Percentiles rank a stretch among this genome's conserved stretches.
Conservation (phyloP, 2,888 invertebrate genomes). For the Unio delphinus region DNA sequence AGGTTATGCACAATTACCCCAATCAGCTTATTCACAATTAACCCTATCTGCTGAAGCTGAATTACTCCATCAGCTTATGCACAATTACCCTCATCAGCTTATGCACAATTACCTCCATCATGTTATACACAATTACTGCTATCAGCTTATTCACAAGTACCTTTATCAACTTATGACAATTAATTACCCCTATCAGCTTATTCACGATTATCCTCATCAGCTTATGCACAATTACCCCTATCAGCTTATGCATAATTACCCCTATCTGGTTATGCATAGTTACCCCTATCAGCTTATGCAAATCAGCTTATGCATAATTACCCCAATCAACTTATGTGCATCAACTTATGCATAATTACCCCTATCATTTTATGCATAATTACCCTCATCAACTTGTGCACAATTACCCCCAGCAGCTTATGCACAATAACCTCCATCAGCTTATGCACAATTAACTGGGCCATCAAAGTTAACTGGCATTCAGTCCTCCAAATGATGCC, state of each 20-base stretch:
- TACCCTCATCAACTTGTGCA: too few relatives aligned
- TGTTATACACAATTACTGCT: not conserved
- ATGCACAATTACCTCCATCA: not conserved
- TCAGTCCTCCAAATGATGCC: too few relatives aligned
- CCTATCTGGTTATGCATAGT: not conserved
- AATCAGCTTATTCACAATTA: too few relatives aligned
- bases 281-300: not conserved
- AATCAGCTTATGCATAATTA: not conserved
- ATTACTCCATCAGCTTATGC: not conserved
- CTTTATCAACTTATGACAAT: not conserved
- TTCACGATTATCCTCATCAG: not conserved
- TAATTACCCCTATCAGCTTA: not conserved
- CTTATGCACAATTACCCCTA: not conserved
- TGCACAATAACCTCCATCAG: not conserved
- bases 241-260: too few relatives aligned
- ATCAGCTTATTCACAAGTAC: too few relatives aligned
- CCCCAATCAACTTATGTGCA: too few relatives aligned
- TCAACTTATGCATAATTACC: too few relatives aligned
- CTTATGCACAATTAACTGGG: not conserved
- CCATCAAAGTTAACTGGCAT: too few relatives aligned
- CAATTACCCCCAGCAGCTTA: too few relatives aligned
- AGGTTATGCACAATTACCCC: not conserved
- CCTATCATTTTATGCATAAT: too few relatives aligned
- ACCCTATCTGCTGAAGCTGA: not conserved
- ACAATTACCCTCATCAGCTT: not conserved